Conservation (phyloP, 2,113 vertebrate species). For the Hoplias malabaricus region DNA sequence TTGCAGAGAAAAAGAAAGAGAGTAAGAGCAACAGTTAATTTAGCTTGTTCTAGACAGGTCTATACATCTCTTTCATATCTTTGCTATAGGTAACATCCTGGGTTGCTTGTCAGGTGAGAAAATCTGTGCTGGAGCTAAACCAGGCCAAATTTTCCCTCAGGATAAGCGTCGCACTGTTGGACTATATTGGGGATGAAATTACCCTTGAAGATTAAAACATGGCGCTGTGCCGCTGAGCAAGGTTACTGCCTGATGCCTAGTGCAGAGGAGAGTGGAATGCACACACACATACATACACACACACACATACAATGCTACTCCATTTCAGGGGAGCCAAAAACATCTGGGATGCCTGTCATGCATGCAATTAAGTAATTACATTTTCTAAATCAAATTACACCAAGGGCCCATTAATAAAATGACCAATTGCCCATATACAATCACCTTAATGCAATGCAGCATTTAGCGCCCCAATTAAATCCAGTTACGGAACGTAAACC, state of each 20-base stretch:
- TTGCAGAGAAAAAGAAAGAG: not conserved
- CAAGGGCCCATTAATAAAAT: slow-evolving; percentile 43
- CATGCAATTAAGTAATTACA: slow-evolving; percentile 43
- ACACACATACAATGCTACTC: not conserved
- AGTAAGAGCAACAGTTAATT: slow-evolving; percentile 6
- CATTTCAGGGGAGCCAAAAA: slow-evolving; percentile 24
- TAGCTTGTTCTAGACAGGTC: slow-evolving; percentile 14
- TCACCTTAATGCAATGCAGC: slow-evolving; percentile 37
- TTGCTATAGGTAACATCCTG: slow-evolving; percentile 39
- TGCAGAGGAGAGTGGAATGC: not conserved
- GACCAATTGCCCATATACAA: slow-evolving; percentile 44
- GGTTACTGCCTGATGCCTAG: slow-evolving; percentile 25
- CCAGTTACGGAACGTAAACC: slow-evolving; percentile 12
- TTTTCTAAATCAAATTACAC: slow-evolving; percentile 38
- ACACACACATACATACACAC: not conserved
- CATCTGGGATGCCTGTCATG: slow-evolving; percentile 41
- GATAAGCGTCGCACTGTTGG: slow-evolving; percentile 29
- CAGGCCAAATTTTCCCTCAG: slow-evolving; percentile 48
- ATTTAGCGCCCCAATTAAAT: slow-evolving; percentile 36
- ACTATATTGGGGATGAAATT: slow-evolving; percentile 46
- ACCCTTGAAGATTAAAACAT: slow-evolving; percentile 51
- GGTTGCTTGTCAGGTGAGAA: slow-evolving; percentile 50
- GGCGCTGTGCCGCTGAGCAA: slow-evolving; percentile 16
- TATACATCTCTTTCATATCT: slow-evolving; percentile 34
- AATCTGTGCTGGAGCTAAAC: slow-evolving; percentile 49